Base-by-base conservation (phyloP, 2,113 vertebrate genomes). In the Xiphophorus maculatus region DNA sequence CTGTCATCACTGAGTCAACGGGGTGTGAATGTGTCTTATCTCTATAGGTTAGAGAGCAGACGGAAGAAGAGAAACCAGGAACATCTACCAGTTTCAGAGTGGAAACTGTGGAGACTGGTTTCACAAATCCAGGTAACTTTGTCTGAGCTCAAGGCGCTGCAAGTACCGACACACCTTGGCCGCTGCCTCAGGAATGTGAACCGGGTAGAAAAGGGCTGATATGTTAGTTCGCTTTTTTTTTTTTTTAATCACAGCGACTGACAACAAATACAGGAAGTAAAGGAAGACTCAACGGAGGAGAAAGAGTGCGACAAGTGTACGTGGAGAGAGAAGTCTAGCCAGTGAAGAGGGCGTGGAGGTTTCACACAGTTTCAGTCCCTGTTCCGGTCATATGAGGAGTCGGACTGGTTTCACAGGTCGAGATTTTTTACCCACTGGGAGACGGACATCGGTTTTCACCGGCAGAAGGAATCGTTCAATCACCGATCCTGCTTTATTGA, bases 271-370 rank as follows among this genome's bases (percentile, higher is more conserved):
- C 29, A 63, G 77, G 25, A 71, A 40, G 2, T 63, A 32, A 13
- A 5, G 14, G 22, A n/a, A 42, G 22, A 65, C 9, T 25, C 29
- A 35, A 25, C 60, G 75, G 27, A 66, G 40, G 2, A 3, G 1
- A 33, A 67, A 51, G n/a, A 11, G 2, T 42, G 10, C 35, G 63
- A 19, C n/a, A 15, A 35, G 35, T 48, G 17, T 19, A 2, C 15
- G 40, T 42, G 78, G 67, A 80, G 68, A 25, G 27, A n/a, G 1
- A 12, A 10, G 62, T 30, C 29, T 13, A n/a, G 33, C 5, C 11
- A 8, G 61, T 27, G 62, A 48, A 80, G 71, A 75, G 78, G 88
- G 89, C 62, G 88, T 89, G 87, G 74, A 85, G 1, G 79, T 84
- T 77, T 80, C 79, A 70, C 54, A 66, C 28, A 82, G 89, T 91